phyloP scores from a whole-genome alignment of 2,797 vertebrate species.

The Sebastes itinus region DNA sequence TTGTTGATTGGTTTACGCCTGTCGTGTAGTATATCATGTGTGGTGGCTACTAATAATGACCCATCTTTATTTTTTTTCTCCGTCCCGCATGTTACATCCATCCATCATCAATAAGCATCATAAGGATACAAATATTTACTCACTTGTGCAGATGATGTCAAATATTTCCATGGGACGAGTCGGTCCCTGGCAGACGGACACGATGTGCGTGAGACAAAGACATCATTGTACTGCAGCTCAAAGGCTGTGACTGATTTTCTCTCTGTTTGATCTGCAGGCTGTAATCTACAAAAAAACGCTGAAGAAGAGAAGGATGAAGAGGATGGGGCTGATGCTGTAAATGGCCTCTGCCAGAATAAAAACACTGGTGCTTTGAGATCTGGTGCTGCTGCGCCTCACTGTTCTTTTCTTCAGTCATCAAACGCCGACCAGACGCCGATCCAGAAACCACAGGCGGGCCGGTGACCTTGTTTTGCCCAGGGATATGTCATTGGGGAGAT shows the following conservation, averaged over 20 bases:
- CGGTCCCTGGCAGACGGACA: conserved; percentile 43
- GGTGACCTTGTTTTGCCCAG: conserved; percentile 51
- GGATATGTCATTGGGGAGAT: conserved; percentile 77
- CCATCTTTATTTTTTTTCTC: background rate
- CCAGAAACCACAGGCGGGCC: conserved; percentile 44
- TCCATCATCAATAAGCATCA: conserved; percentile 13
- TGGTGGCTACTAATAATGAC: conserved; percentile 4
- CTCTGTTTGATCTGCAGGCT: conserved; percentile 82
- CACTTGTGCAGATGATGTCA: conserved; percentile 30
- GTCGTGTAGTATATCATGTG: background rate
- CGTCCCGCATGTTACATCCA: background rate
- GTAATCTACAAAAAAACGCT: conserved; percentile 65
- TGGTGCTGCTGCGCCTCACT: conserved; percentile 53
- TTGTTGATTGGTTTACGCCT: background rate
- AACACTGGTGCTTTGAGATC: conserved; percentile 70
- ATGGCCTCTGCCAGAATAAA: conserved; percentile 77
- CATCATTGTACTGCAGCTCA: conserved; percentile 61
- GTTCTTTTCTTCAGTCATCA: conserved; percentile 44
- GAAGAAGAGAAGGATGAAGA: conserved; percentile 52
- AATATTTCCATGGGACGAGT: conserved; percentile 25
- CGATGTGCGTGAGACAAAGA: conserved; percentile 61
- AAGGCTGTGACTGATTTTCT: conserved; percentile 68
- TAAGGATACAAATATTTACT: conserved; percentile 38
- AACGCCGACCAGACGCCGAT: conserved; percentile 45
- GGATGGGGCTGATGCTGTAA: conserved; percentile 69